Conservation (phyloP, 2,113 vertebrate genomes). For the Anthoscopus minutus region DNA sequence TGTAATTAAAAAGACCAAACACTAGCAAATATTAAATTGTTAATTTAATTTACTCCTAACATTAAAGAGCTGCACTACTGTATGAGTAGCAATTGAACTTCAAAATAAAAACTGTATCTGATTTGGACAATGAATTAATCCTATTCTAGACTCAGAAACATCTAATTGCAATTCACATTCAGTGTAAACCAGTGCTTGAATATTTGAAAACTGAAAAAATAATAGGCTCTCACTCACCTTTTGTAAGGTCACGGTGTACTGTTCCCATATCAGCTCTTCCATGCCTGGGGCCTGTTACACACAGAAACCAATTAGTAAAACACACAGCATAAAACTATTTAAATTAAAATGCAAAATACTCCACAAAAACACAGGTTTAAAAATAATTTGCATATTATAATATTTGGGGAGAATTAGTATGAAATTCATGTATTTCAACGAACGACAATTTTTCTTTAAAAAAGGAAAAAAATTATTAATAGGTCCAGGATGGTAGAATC, state of each 20-base stretch:
- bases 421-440: background rate
- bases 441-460: background rate
- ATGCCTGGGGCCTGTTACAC: conserved; percentile 76
- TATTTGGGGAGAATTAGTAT: background rate
- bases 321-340: background rate
- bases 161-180: background rate
- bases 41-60: background rate
- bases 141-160: background rate
- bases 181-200: background rate
- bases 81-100: background rate
- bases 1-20: background rate
- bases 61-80: background rate
- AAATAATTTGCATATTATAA: background rate
- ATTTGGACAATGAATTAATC: background rate
- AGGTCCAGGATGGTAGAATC: background rate
- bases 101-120: background rate
- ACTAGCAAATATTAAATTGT: background rate
- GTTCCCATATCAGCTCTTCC: conserved; percentile 94
- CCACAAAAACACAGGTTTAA: background rate
- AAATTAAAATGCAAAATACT: background rate
- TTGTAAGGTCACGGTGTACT: conserved; percentile 92
- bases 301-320: conserved; percentile 42
- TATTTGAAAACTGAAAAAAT: conserved; percentile 32
- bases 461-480: background rate
- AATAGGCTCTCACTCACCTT: conserved; percentile 77